These are phyloP conservation scores for Diloba caeruleocephala DNA, from an alignment of 2,888 invertebrate species.

Conservation along the genomic window DNA sequence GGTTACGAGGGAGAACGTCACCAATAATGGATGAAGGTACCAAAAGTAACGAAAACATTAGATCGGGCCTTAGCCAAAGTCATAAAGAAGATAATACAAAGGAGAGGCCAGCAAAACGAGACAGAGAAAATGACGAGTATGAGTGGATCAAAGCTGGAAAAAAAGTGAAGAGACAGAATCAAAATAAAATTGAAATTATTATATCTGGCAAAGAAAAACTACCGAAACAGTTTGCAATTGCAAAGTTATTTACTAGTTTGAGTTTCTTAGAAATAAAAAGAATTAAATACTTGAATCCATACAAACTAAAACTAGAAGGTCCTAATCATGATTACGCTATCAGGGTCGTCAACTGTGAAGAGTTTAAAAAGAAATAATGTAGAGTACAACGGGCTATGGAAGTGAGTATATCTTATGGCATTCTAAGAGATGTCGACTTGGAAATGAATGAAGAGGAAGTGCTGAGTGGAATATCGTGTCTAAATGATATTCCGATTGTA, in stretches of 20 bases:
- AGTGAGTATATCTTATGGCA: constrained; percentile 11
- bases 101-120: too few relatives aligned
- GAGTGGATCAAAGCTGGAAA: too few relatives aligned
- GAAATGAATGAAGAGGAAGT: constrained; percentile 15
- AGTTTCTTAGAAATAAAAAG: constrained; percentile 4
- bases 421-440: constrained; percentile 16
- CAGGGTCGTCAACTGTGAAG: constrained; percentile 5
- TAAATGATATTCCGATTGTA: constrained; percentile 3
- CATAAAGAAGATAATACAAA: too few relatives aligned
- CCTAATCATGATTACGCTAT: neutral
- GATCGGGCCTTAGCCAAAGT: too few relatives aligned
- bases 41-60: too few relatives aligned
- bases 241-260: constrained; percentile 12
- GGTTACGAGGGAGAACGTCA: too few relatives aligned
- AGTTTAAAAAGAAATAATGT: constrained; percentile 4
- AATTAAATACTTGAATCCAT: constrained; percentile 15
- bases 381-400: constrained; percentile 10
- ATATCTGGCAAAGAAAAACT: constrained; percentile 5
- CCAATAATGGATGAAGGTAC: too few relatives aligned
- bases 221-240: constrained; percentile 24
- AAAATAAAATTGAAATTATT: constrained; percentile 9
- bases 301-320: constrained; percentile 6
- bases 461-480: neutral
- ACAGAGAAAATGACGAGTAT: too few relatives aligned
- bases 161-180: neutral